These are phyloP conservation scores for Hormaphis cornu DNA, from an alignment of 1,140 invertebrate genomes.

Conservation along the genomic window DNA sequence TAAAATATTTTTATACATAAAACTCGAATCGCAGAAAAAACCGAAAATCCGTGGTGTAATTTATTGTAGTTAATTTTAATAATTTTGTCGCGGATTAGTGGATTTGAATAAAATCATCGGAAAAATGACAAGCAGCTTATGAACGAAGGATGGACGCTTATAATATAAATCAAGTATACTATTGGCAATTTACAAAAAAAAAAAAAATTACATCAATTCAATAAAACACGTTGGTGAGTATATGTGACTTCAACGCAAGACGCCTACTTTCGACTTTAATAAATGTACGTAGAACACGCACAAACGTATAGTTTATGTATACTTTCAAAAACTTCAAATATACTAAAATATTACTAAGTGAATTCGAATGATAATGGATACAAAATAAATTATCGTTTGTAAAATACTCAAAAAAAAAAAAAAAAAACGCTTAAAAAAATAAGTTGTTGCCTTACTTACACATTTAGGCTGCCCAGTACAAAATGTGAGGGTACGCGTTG, in stretches of 20 bases:
- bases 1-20: no score
- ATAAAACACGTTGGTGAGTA: neutral
- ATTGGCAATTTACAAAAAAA: neutral
- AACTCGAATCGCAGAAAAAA: no score
- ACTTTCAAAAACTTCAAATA: neutral
- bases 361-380: neutral
- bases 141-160: neutral
- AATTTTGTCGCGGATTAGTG: no score
- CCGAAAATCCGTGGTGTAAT: no score
- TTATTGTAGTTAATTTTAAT: no score
- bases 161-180: neutral
- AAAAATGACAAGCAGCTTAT: neutral
- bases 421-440: neutral
- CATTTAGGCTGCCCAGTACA: neutral
- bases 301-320: neutral
- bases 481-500: neutral
- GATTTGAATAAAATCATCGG: neutral
- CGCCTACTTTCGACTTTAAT: neutral
- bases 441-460: slow-evolving; percentile 3
- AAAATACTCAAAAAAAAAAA: neutral
- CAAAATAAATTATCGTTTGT: slow-evolving; percentile 1
- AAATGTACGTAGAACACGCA: neutral
- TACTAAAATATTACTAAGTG: neutral
- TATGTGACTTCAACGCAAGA: neutral
- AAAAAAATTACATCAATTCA: neutral